Percentiles rank a stretch among this genome's conserved stretches.
Evolutionary conservation across 2,113 vertebrate species (phyloP).

Genomic region (Dasypus novemcinctus): DNA sequence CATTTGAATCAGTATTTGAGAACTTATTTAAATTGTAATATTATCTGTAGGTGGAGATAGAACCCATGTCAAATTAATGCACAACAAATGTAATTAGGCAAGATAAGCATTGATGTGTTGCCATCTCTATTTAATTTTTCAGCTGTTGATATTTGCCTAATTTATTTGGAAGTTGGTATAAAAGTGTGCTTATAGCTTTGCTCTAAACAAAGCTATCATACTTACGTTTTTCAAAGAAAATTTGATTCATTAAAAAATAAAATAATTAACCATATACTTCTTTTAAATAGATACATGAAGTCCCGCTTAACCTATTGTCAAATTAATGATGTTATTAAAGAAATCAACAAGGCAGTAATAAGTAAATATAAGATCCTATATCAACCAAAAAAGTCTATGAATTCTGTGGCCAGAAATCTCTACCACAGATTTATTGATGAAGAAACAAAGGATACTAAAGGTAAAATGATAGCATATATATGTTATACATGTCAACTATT

Average conservation of each 20-base stretch:
- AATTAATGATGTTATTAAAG: constrained; percentile 87
- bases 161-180: constrained; percentile 20
- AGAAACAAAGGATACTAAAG: constrained; percentile 92
- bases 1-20: constrained; percentile 17
- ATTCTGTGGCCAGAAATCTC: constrained; percentile 80
- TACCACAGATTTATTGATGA: constrained; percentile 89
- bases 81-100: background rate
- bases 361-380: constrained; percentile 91
- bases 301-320: constrained; percentile 87
- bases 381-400: constrained; percentile 84
- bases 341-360: constrained; percentile 87
- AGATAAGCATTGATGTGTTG: background rate
- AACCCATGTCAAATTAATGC: background rate
- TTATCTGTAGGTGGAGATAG: background rate
- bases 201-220: background rate
- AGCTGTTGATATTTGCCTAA: background rate
- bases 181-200: background rate
- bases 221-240: constrained; percentile 25
- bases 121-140: background rate
- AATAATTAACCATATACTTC: background rate
- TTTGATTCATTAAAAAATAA: constrained; percentile 28
- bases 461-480: constrained; percentile 68
- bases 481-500: background rate
- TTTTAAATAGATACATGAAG: constrained; percentile 74
- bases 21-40: background rate